Conservation (phyloP, 35 echinoderm and acorn worm genomes). For the Acanthaster planci region DNA sequence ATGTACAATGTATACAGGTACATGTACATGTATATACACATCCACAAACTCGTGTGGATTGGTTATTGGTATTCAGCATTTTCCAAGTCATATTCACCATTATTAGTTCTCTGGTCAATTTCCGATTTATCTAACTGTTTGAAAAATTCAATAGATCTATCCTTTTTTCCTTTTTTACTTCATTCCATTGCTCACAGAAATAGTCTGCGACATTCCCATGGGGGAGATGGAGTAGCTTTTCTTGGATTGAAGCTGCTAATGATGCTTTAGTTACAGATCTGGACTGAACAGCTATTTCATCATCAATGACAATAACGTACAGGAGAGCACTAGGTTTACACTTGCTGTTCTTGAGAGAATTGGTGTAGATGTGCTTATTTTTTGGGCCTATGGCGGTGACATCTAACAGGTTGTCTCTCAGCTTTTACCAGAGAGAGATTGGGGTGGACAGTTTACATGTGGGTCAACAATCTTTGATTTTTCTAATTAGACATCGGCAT, state of each 20-base stretch:
- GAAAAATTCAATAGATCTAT: constrained; percentile 12
- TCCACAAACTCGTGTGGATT: too few species aligned
- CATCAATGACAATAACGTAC: neutral
- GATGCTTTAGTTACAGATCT: constrained; percentile 5
- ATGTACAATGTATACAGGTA: too few species aligned
- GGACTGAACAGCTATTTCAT: neutral
- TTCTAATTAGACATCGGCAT: neutral
- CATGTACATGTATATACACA: too few species aligned
- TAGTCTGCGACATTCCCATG: neutral
- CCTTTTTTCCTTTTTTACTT: constrained; percentile 6
- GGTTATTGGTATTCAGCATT: too few species aligned
- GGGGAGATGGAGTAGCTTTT: constrained; percentile 13
- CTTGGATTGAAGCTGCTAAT: neutral
- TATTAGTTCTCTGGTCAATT: neutral
- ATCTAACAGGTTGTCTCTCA: neutral
- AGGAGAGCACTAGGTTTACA: neutral
- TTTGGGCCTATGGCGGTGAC: neutral
- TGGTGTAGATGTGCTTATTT: neutral
- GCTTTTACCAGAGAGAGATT: neutral
- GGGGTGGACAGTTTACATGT: neutral
- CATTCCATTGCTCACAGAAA: constrained; percentile 15
- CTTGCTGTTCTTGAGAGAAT: neutral
- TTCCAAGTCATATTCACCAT: neutral
- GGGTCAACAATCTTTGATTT: neutral
- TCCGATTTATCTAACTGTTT: neutral